Conservation (phyloP, 2,113 vertebrate genomes). For the Gulo gulo region DNA sequence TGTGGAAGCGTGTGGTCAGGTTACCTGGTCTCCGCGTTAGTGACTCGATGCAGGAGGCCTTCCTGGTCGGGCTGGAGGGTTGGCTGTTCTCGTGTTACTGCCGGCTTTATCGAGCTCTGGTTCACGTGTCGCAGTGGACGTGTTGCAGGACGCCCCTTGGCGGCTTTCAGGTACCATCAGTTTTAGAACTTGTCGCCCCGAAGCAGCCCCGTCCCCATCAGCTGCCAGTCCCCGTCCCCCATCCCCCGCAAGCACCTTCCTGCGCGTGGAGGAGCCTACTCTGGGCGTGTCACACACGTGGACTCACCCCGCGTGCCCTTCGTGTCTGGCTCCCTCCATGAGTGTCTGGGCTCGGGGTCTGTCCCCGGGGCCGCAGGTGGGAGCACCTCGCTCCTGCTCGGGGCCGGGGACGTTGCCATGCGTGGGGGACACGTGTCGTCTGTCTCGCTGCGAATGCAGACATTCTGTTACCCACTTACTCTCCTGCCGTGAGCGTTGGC, state of each 20-base stretch:
- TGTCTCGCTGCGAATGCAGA: too few relatives aligned
- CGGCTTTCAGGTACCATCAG: neutral
- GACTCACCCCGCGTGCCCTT: neutral
- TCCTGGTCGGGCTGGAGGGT: accelerated
- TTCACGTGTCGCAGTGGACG: accelerated
- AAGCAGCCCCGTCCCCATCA: neutral
- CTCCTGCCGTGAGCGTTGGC: accelerated
- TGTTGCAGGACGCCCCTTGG: accelerated
- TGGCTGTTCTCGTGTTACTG: accelerated
- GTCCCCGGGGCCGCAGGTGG: accelerated
- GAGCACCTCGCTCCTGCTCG: neutral
- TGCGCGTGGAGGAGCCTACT: accelerated
- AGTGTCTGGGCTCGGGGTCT: neutral
- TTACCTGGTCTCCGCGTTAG: accelerated
- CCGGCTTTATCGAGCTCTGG: accelerated
- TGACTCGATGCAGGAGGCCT: neutral
- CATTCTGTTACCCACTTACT: accelerated
- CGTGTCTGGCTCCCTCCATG: neutral
- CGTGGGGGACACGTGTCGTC: too few relatives aligned
- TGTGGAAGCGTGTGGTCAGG: too few relatives aligned
- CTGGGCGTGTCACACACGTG: accelerated
- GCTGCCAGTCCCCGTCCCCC: neutral
- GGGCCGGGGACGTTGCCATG: accelerated
- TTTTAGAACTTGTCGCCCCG: neutral
- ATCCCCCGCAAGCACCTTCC: neutral